These are phyloP conservation scores for Notodonta ziczac DNA, from an alignment of 2,888 invertebrate genomes.

Conservation along the genomic window DNA sequence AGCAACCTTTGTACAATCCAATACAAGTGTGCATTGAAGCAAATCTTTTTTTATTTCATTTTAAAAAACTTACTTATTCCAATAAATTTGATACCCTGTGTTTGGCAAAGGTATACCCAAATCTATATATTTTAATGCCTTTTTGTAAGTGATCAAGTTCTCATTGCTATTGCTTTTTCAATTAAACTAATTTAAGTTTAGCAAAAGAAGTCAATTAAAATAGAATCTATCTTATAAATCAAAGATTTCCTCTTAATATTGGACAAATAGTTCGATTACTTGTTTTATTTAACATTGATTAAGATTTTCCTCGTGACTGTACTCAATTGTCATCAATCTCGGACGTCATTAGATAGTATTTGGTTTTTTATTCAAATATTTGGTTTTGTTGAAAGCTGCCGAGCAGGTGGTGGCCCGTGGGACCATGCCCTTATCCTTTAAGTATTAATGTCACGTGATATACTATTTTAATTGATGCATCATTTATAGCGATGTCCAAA, in stretches of 20 bases:
- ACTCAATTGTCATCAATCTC: constrained; percentile 55
- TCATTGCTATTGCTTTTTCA: too few species aligned
- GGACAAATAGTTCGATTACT: neutral
- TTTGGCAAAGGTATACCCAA: too few species aligned
- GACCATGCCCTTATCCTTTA: constrained; percentile 22
- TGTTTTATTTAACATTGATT: neutral
- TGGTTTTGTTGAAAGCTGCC: constrained; percentile 54
- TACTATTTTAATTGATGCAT: constrained; percentile 39
- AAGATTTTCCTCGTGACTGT: constrained; percentile 21
- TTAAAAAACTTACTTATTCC: too few species aligned
- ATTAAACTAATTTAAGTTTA: too few species aligned
- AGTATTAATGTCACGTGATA: constrained; percentile 33
- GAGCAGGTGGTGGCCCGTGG: constrained; percentile 46
- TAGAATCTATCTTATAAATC: too few species aligned
- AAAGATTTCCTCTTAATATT: too few species aligned
- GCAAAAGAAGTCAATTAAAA: too few species aligned
- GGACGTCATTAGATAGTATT: constrained; percentile 53
- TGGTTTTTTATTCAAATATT: constrained; percentile 59
- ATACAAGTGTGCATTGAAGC: neutral
- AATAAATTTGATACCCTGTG: too few species aligned
- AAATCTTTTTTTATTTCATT: neutral
- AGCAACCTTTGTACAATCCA: constrained; percentile 33
- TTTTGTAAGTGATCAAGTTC: too few species aligned
- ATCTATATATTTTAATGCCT: too few species aligned
- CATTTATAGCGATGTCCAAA: constrained; percentile 9